phyloP scores from a whole-genome alignment of 1,140 invertebrate species.

The Fopius arisanus region DNA sequence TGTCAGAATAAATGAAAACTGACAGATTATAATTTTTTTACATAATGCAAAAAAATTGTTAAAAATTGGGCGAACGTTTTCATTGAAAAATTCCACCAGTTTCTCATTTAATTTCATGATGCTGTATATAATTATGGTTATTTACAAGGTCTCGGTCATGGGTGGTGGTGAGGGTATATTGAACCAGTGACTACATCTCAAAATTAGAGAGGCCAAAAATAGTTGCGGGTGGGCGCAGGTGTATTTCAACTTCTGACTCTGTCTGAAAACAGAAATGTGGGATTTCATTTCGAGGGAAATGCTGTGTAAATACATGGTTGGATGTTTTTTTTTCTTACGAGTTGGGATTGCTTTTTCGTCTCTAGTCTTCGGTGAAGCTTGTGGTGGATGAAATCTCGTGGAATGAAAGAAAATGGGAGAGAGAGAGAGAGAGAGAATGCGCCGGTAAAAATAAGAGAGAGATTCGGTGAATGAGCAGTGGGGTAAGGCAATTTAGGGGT shows the following conservation, averaged over 20 bases:
- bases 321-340: not conserved
- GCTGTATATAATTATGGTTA: too few species aligned
- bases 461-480: not conserved
- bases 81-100: not conserved
- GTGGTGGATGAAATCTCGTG: conserved; percentile 2
- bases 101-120: too few species aligned
- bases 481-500: not conserved
- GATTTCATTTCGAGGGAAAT: conserved; percentile 14
- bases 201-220: too few species aligned
- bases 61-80: too few species aligned
- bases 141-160: too few species aligned
- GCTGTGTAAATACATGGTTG: not conserved
- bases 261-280: conserved; percentile 6
- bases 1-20: too few species aligned
- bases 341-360: conserved; percentile 12
- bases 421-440: not conserved
- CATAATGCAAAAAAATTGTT: too few species aligned
- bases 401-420: not conserved
- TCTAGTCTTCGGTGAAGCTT: not conserved
- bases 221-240: not conserved
- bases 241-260: not conserved
- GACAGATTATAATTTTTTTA: too few species aligned
- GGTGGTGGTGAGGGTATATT: too few species aligned
- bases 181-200: too few species aligned
- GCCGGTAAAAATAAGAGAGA: conserved; percentile 4